phyloP scores from a whole-genome alignment of 2,113 vertebrate species.

The Anthoscopus minutus region DNA sequence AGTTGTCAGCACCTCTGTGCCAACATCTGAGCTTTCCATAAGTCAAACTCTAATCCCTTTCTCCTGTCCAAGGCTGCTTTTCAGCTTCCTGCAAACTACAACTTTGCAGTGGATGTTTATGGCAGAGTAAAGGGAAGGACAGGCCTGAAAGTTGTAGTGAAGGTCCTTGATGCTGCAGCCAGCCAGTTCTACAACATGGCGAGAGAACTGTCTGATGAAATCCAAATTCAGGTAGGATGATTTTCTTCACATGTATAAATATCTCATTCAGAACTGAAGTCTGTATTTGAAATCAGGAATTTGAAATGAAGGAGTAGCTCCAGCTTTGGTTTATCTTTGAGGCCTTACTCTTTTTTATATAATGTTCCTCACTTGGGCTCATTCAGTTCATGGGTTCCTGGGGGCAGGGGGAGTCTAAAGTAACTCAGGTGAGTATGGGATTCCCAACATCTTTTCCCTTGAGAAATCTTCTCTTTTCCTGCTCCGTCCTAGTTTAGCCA shows the following conservation, averaged over 20 bases:
- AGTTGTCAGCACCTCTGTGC: neutral
- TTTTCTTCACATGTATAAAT: neutral
- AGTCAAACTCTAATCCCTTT: neutral
- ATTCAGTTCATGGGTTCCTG: neutral
- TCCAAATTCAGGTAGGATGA: slow-evolving; percentile 87
- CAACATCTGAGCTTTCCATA: neutral
- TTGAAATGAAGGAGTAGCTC: neutral
- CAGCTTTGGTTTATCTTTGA: neutral
- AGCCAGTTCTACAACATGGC: slow-evolving; percentile 75
- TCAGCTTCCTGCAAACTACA: slow-evolving; percentile 78
- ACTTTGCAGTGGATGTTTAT: slow-evolving; percentile 88
- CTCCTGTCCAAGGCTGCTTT: slow-evolving; percentile 76
- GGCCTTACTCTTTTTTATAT: neutral
- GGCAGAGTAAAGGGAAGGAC: slow-evolving; percentile 83
- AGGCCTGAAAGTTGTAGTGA: slow-evolving; percentile 84
- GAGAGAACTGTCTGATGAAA: slow-evolving; percentile 83
- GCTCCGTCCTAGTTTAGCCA: neutral
- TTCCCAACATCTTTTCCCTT: neutral
- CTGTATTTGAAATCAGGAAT: neutral
- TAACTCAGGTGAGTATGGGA: neutral
- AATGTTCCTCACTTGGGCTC: neutral
- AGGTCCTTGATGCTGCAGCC: slow-evolving; percentile 68
- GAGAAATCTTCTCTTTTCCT: neutral
- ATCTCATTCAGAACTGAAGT: neutral
- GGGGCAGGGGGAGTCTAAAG: neutral